These are phyloP conservation scores for Hyalella azteca DNA, from an alignment of 2,888 invertebrate species.

Conservation along the genomic window DNA sequence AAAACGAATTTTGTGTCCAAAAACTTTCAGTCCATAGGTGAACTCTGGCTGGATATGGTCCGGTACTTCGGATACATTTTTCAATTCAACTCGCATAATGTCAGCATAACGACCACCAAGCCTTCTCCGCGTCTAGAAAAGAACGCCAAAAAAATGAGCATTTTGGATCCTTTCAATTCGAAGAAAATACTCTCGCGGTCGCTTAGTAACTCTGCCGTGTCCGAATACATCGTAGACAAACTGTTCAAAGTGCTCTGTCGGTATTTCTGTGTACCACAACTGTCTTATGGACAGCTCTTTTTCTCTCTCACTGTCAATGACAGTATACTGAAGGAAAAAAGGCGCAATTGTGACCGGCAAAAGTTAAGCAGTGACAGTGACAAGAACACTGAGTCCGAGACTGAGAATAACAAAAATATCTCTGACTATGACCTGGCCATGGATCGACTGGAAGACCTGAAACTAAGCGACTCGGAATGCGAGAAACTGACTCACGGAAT, in stretches of 20 bases:
- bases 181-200: constrained; percentile 65
- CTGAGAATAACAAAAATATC: neutral
- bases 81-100: constrained; percentile 59
- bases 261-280: constrained; percentile 65
- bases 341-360: neutral
- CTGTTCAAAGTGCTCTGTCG: constrained; percentile 64
- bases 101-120: constrained; percentile 60
- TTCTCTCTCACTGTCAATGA: constrained; percentile 54
- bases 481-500: neutral
- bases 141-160: constrained; percentile 61
- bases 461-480: neutral
- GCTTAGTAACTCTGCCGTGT: constrained; percentile 64
- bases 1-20: constrained; percentile 60
- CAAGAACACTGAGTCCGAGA: too few species aligned
- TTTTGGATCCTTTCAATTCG: constrained; percentile 65
- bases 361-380: neutral
- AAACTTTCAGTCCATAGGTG: constrained; percentile 61
- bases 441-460: neutral
- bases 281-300: constrained; percentile 62
- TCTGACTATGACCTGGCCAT: constrained; percentile 34
- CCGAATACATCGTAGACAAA: constrained; percentile 65
- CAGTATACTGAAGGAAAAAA: neutral
- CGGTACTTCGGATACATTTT: constrained; percentile 62
- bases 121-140: constrained; percentile 60
- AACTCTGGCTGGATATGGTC: constrained; percentile 63